Evolutionary conservation across 92 coral and sea anemone species (phyloP).

Genomic region (Actinernus sp.): DNA sequence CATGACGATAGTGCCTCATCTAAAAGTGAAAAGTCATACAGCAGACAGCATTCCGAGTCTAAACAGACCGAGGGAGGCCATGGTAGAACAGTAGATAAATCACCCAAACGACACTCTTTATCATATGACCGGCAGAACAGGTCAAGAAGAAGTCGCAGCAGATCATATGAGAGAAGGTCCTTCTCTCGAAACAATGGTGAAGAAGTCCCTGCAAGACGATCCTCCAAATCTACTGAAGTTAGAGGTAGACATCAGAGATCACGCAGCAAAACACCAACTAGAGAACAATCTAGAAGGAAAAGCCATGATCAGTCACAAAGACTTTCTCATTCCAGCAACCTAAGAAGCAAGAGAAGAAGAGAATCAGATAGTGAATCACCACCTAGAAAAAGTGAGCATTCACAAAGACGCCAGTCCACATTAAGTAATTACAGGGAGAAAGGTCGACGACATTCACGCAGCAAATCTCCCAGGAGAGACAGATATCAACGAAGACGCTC

Average conservation of each 20-base stretch:
- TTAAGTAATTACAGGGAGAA: too few species aligned
- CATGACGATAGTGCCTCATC: too few species aligned
- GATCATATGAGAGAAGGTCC: constrained; percentile 3
- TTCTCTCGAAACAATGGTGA: too few species aligned
- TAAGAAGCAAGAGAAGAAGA: neutral
- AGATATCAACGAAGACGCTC: neutral
- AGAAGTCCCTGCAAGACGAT: too few species aligned
- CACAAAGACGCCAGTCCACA: too few species aligned
- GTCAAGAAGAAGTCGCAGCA: constrained; percentile 1
- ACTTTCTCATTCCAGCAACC: neutral
- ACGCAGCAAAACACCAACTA: neutral
- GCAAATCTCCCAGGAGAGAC: neutral
- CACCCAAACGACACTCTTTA: neutral
- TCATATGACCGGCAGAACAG: neutral
- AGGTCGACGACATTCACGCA: neutral
- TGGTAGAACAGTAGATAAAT: too few species aligned
- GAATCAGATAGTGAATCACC: neutral
- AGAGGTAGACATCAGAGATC: too few species aligned
- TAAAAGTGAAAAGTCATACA: too few species aligned
- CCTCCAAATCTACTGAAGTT: too few species aligned
- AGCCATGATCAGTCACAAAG: neutral
- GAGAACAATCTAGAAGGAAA: neutral
- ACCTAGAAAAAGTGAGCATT: neutral
- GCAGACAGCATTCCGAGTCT: too few species aligned
- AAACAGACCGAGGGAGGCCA: too few species aligned